Evolutionary conservation across 2,113 vertebrate species (phyloP), one percentile per base, ranked within the genome.

Genomic region (Nannospalax galili): DNA sequence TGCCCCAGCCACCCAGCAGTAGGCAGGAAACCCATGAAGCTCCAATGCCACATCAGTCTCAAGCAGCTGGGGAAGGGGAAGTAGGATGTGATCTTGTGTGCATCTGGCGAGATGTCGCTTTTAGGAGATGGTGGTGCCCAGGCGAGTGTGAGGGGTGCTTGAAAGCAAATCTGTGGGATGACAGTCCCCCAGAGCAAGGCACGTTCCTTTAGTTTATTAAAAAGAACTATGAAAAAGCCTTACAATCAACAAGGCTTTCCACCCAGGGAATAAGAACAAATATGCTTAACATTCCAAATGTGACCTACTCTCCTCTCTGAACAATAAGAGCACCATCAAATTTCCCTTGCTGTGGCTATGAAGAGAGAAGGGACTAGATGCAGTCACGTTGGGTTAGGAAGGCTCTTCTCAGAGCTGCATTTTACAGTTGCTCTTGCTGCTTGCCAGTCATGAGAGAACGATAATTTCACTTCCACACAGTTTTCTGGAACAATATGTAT

Each of bases 41-140:
- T 42, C 64, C 37, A 64, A 9, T 0, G 15, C 65, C 19, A 16
- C 3, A 52, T 37, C 48, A 37, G 60, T 58, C 42, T 82, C 48
- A 67, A 26, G 19, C 1, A 0, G 8, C 45, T 26, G 3, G 58
- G 32, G 3, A 1, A 26, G 0, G 48, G 45, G 20, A 4, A 84
- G 32, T 24, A 0, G 75, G 45, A 56, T 0, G 0, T 1, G 0
- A 6, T 4, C n/a, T 10, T 14, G 28, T 19, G 45, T 0, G 4
- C 4, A 56, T 40, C 15, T n/a, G 64, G 75, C 8, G 40, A 35
- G 15, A 28, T 40, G 30, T 64, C 88, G n/a, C 82, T 42, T 74
- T 77, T 5, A 22, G 73, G 19, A 91, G 16, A 8, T 40, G 37
- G 22, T 7, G n/a, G 69, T 70, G 22, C 24, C 67, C 11, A 32